These are phyloP conservation scores for Clarias laeviceps DNA, from an alignment of 2,797 vertebrate species.

Conservation along the genomic window DNA sequence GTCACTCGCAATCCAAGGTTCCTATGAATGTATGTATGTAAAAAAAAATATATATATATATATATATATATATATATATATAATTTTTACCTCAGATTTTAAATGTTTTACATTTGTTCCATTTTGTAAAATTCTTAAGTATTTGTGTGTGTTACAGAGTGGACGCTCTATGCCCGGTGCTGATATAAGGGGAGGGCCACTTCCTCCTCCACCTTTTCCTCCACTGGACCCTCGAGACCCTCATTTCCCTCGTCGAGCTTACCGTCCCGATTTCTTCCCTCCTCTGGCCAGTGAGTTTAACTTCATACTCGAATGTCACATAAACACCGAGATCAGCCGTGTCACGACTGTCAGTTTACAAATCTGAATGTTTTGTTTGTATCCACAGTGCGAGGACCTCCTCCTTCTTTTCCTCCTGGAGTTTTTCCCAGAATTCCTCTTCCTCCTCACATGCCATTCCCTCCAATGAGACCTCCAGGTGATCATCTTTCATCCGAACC, in stretches of 20 bases:
- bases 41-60: no score
- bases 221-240: constrained; percentile 38
- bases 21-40: no score
- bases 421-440: constrained; percentile 57
- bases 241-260: constrained; percentile 48
- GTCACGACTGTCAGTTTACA: not conserved
- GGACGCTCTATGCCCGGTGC: constrained; percentile 39
- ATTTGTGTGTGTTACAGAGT: constrained; percentile 36
- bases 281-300: constrained; percentile 56
- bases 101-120: not conserved
- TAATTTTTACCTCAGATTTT: not conserved
- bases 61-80: no score
- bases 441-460: constrained; percentile 51
- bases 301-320: not conserved
- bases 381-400: constrained; percentile 59
- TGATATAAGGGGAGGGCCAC: constrained; percentile 53
- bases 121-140: not conserved
- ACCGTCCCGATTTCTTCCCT: constrained; percentile 58
- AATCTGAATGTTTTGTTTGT: not conserved
- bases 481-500: constrained; percentile 43
- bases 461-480: constrained; percentile 48
- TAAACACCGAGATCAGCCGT: not conserved
- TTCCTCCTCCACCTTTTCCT: constrained; percentile 33
- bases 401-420: constrained; percentile 56
- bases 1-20: no score